Base-by-base conservation (phyloP, 2,113 vertebrate genomes). In the Perccottus glenii region DNA sequence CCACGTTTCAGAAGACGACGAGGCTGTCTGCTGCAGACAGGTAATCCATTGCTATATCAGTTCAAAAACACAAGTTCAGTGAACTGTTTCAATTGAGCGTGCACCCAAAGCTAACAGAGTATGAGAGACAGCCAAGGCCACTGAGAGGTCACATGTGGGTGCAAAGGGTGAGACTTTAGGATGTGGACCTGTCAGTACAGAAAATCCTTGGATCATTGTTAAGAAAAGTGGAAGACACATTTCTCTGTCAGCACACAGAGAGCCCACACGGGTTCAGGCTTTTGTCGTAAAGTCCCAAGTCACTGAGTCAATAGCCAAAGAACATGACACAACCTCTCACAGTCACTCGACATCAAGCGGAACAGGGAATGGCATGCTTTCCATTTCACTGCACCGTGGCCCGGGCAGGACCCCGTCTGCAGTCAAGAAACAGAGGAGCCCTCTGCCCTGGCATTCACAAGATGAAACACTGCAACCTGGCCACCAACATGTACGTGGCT, bases 281-380 rank as follows among this genome's bases (percentile, higher is more conserved):
- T 93, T 90, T 91, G 90, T 88, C 89, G 82, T 91, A 90, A 92
- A 93, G 92, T 95, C 93, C 93, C 93, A 93, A 95, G 90, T 93
- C 94, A 94, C 93, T 80, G 94, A 96, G 94, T 95, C 95, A 95
- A 95, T 95, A 93, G 94, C 93, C 90, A 92, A 93, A 92, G 94
- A 96, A 95, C 95, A 95, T 91, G 94, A 95, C 93, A 94, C 92
- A 95, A 96, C 94, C 95, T 96, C 95, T 96, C 92, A 91, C 92
- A 95, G 89, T 92, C 93, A 94, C 90, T 93, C 89, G 92, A 89
- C 93, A 93, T 95, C 91, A 94, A 87, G 71, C 52, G 73, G 85
- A 93, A 93, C 92, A 92, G 90, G 92, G 88, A 87, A 94, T 91
- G 93, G 91, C 92, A 87, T 91, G 78, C 91, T 93, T 95, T 94